Conservation (phyloP, 2,797 vertebrate genomes). For the Microctenopoma steveboyesi region DNA sequence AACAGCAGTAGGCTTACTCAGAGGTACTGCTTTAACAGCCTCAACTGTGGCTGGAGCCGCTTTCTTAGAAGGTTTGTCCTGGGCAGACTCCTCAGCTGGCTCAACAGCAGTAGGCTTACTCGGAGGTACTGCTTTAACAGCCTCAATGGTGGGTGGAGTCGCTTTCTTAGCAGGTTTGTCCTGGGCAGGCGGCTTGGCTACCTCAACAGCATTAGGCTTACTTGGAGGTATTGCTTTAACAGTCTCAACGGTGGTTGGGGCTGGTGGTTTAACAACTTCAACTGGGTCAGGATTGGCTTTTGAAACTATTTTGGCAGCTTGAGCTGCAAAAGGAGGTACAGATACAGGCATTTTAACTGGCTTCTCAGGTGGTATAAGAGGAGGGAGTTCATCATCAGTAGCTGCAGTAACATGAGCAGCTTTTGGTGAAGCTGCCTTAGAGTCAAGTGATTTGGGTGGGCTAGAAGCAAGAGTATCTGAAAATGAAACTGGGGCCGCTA, state of each 20-base stretch:
- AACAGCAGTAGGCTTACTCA: constrained; percentile 5
- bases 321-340: constrained; percentile 57
- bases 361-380: constrained; percentile 91
- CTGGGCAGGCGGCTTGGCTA: constrained; percentile 1
- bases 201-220: constrained; percentile 18
- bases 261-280: constrained; percentile 5
- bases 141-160: background rate
- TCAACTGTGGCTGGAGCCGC: background rate
- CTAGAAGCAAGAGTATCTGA: constrained; percentile 67
- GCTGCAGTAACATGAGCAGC: constrained; percentile 26
- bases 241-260: background rate
- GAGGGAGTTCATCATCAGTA: constrained; percentile 90
- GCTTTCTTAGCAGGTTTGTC: constrained; percentile 3
- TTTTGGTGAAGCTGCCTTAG: constrained; percentile 55
- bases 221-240: background rate
- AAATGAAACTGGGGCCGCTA: constrained; percentile 77
- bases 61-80: background rate
- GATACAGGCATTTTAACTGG: constrained; percentile 72
- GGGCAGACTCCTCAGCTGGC: background rate
- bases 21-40: background rate
- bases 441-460: constrained; percentile 66
- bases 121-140: background rate
- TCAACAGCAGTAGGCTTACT: background rate
- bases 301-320: background rate
- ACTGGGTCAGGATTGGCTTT: background rate